A percentile compares a stretch with the other conserved stretches of the same genome.
Evolutionary conservation across 92 coral and sea anemone species (phyloP).

Genomic region (Virgularia gustaviana): DNA sequence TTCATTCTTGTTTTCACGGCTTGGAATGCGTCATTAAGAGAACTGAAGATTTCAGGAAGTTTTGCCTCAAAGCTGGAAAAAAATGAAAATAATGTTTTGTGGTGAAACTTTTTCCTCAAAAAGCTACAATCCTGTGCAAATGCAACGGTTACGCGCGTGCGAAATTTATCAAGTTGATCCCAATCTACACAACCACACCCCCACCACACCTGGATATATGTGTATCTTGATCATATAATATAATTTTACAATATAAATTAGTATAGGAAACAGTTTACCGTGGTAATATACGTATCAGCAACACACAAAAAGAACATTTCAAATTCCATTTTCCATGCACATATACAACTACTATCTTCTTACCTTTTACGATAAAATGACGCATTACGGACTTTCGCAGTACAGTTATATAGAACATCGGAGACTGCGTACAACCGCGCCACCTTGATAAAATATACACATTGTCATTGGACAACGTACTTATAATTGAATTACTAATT

Average conservation of each 20-base stretch:
- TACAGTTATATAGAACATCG: conserved; percentile 88
- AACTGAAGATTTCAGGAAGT: conserved; percentile 67
- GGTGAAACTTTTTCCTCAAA: neutral
- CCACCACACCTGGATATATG: neutral
- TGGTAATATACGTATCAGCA: neutral
- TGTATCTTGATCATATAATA: neutral
- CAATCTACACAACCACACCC: too few species aligned
- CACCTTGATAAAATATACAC: conserved; percentile 38
- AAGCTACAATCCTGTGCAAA: too few species aligned
- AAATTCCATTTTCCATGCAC: too few species aligned
- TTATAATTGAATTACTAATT: neutral
- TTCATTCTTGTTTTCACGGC: conserved; percentile 98
- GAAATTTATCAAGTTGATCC: too few species aligned
- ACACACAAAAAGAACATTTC: neutral
- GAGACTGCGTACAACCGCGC: conserved; percentile 86
- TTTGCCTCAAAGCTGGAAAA: conserved; percentile 69
- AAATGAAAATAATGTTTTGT: neutral
- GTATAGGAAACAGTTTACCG: neutral
- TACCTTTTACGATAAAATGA: conserved; percentile 95
- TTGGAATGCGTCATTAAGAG: conserved; percentile 68
- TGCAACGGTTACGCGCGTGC: too few species aligned
- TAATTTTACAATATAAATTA: neutral
- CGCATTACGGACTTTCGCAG: conserved; percentile 91
- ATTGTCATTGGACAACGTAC: neutral
- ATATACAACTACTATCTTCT: too few species aligned